A percentile compares a stretch with the other conserved stretches of the same genome.
Conservation (phyloP, 2,888 invertebrate species). For the Schizaphis graminum region DNA sequence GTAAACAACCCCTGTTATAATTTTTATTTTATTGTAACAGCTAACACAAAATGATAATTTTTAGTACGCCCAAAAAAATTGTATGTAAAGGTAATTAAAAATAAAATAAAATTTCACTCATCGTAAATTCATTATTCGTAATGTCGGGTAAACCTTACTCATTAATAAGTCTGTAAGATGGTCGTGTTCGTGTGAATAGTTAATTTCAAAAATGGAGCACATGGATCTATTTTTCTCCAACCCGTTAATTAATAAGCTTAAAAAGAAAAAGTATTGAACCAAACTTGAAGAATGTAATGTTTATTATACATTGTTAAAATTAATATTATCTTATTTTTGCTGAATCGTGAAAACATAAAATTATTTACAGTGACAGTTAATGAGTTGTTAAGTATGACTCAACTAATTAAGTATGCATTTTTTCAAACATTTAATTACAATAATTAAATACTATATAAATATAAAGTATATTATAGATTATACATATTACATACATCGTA, state of each 20-base stretch:
- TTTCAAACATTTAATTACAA: not conserved
- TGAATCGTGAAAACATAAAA: not conserved
- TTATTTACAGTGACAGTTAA: not conserved
- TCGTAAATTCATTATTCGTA: not conserved
- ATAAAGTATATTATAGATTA: not conserved
- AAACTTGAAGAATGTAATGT: not conserved
- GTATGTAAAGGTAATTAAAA: not conserved
- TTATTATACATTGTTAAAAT: not conserved
- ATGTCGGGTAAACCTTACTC: not conserved
- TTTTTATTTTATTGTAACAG: not conserved
- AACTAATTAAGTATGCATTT: not conserved
- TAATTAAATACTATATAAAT: not conserved
- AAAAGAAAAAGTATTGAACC: not conserved
- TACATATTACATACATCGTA: not conserved
- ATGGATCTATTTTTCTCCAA: not conserved
- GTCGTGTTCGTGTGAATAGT: not conserved
- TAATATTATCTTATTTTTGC: not conserved
- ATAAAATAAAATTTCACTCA: not conserved
- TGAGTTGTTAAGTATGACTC: not conserved
- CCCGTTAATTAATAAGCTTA: not conserved
- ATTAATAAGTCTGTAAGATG: not conserved
- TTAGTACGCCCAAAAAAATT: not conserved
- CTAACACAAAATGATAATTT: not conserved
- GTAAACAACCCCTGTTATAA: not conserved
- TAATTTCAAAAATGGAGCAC: not conserved